A percentile compares a stretch with the other conserved stretches of the same genome.
These are phyloP conservation scores for Ciconia nigra DNA, from an alignment of 2,797 vertebrate genomes.

Conservation along the genomic window DNA sequence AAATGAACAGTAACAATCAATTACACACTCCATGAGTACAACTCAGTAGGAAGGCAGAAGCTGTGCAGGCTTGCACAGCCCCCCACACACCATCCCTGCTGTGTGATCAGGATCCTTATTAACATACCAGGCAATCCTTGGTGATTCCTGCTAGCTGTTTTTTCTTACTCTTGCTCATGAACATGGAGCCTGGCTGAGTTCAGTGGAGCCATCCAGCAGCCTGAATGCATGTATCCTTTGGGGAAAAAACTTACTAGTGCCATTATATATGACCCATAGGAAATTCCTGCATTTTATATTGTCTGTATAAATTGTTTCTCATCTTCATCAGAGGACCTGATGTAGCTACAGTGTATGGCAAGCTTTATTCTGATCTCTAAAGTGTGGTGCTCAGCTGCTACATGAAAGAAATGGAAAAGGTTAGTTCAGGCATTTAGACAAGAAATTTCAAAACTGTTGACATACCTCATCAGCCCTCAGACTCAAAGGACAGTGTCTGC, in stretches of 20 bases:
- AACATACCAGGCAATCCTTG: not conserved
- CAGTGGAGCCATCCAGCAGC: not conserved
- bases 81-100: not conserved
- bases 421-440: not conserved
- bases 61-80: not conserved
- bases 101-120: conserved; percentile 15
- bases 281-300: not conserved
- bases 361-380: not conserved
- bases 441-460: conserved; percentile 1
- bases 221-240: not conserved
- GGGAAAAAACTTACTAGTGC: not conserved
- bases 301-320: not conserved
- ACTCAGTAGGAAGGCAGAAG: not conserved
- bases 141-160: not conserved
- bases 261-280: not conserved
- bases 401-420: not conserved
- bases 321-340: not conserved
- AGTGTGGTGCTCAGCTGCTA: not conserved
- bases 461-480: not conserved
- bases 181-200: not conserved
- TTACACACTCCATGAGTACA: conserved; percentile 43
- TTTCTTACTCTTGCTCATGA: not conserved
- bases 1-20: conserved; percentile 66
- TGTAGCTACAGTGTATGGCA: not conserved
- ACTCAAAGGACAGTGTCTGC: not conserved